Evolutionary conservation across 2,888 invertebrate species (phyloP).

Genomic region (Masnerella sp.): DNA sequence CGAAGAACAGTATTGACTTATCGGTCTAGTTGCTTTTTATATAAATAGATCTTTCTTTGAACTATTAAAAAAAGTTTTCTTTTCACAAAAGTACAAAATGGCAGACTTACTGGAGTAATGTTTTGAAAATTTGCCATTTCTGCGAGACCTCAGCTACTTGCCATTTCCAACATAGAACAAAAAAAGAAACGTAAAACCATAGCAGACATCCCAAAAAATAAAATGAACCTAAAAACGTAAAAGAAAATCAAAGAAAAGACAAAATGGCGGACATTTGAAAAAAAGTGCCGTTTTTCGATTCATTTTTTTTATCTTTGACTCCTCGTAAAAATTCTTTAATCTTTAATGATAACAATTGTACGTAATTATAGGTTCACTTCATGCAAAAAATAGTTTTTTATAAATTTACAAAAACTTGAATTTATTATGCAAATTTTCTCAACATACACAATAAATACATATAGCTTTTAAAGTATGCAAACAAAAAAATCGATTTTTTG

Average conservation of each 20-base stretch:
- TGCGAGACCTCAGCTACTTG: background rate
- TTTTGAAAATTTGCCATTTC: background rate
- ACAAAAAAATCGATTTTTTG: no score
- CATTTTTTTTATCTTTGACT: slow-evolving; percentile 8
- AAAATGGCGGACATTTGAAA: slow-evolving; percentile 12
- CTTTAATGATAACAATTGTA: slow-evolving; percentile 5
- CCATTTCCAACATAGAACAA: slow-evolving; percentile 3
- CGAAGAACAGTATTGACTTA: slow-evolving; percentile 2
- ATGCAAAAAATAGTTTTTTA: slow-evolving; percentile 11
- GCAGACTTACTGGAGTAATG: slow-evolving; percentile 1
- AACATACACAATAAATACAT: no score
- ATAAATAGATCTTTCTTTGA: no score
- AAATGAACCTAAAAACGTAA: slow-evolving; percentile 3
- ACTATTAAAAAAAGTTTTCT: slow-evolving; percentile 1
- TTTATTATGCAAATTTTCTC: slow-evolving; percentile 6
- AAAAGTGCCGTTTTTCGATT: slow-evolving; percentile 2
- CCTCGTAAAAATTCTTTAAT: slow-evolving; percentile 8
- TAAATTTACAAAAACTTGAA: background rate
- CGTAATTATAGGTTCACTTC: background rate
- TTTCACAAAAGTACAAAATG: slow-evolving; percentile 6
- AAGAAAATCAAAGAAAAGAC: background rate
- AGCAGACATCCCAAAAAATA: slow-evolving; percentile 5
- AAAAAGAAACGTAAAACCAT: background rate
- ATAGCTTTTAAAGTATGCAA: no score
- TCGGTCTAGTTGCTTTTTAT: background rate